These are phyloP conservation scores for Uloborus diversus DNA, from an alignment of 1,140 invertebrate species.

Conservation along the genomic window DNA sequence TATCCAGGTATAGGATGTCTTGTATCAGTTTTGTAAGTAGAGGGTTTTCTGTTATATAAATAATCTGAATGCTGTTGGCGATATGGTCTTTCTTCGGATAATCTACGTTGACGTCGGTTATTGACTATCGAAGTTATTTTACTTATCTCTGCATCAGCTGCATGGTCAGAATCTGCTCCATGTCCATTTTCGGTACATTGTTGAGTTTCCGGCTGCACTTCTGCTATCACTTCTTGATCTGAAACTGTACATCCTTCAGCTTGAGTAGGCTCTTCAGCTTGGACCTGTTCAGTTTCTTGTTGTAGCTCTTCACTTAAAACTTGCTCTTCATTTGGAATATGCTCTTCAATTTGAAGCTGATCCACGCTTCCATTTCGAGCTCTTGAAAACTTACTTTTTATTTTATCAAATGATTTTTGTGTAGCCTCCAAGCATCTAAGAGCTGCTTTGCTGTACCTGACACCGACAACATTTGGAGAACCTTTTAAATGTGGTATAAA, in stretches of 20 bases:
- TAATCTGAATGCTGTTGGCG: conserved; percentile 24
- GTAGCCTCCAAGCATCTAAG: conserved; percentile 2
- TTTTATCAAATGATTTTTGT: not conserved
- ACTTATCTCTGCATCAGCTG: not conserved
- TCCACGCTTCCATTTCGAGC: not conserved
- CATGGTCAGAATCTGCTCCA: not conserved
- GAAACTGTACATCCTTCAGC: not conserved
- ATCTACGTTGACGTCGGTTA: conserved; percentile 9
- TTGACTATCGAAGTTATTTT: not conserved
- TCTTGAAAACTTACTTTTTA: not conserved
- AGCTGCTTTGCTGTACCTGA: conserved; percentile 48
- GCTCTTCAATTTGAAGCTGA: too few relatives aligned
- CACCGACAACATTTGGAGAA: conserved; percentile 30
- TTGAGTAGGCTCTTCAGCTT: not conserved
- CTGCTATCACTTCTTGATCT: not conserved
- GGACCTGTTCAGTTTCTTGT: not conserved
- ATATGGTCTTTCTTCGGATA: conserved; percentile 18
- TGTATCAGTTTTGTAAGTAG: conserved; percentile 47
- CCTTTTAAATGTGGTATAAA: conserved; percentile 32
- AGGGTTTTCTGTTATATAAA: conserved; percentile 24
- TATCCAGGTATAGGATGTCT: conserved; percentile 48
- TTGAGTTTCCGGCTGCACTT: not conserved
- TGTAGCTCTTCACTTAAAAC: not conserved
- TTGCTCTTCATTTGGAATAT: not conserved
- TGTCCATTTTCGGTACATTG: not conserved